Conservation (phyloP, 1,140 invertebrate genomes). For the Cotesia glomerata region DNA sequence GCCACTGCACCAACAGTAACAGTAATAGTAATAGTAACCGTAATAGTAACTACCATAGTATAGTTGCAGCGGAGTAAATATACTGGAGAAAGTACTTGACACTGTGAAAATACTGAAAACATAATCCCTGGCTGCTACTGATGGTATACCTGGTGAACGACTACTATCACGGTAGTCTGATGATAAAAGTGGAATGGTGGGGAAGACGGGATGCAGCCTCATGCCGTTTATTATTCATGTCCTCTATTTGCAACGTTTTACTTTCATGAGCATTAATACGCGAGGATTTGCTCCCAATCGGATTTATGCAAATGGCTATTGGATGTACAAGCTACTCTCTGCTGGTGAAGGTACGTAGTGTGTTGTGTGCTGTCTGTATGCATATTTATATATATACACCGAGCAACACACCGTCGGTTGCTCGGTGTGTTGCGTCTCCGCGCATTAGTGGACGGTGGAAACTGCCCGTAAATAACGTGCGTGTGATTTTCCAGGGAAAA, state of each 20-base stretch:
- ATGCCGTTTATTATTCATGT: slow-evolving; percentile 47
- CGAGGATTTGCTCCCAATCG: slow-evolving; percentile 46
- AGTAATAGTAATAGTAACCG: no score
- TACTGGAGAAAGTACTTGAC: no score
- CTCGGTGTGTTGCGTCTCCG: background rate
- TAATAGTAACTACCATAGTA: no score
- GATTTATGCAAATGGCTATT: slow-evolving; percentile 53
- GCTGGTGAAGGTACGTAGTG: background rate
- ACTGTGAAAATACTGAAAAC: no score
- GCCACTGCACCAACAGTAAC: no score
- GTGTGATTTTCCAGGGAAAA: background rate
- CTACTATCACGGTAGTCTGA: background rate
- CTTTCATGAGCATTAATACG: slow-evolving; percentile 51
- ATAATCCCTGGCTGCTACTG: no score
- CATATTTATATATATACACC: background rate
- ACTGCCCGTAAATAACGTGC: slow-evolving; percentile 2
- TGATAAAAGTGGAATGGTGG: background rate
- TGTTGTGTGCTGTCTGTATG: slow-evolving; percentile 11
- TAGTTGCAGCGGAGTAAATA: no score
- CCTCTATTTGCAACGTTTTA: slow-evolving; percentile 48
- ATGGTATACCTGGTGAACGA: background rate
- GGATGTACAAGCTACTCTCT: slow-evolving; percentile 38
- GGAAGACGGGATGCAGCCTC: slow-evolving; percentile 3
- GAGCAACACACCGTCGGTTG: background rate
- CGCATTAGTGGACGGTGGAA: slow-evolving; percentile 6